phyloP scores from a whole-genome alignment of 2,113 vertebrate genomes.

The Carettochelys insculpta region DNA sequence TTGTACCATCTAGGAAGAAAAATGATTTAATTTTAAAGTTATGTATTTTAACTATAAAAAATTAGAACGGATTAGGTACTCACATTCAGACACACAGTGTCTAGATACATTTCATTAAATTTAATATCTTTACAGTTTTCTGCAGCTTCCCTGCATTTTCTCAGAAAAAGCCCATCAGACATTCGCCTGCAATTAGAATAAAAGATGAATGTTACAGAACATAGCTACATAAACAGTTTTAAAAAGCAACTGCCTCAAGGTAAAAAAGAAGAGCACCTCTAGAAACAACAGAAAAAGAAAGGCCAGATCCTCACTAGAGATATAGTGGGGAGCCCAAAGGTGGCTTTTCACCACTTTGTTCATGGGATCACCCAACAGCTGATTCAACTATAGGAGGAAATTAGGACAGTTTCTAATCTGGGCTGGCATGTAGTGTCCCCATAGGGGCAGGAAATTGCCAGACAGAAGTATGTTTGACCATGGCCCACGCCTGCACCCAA shows the following conservation, averaged over 20 bases:
- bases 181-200: constrained; percentile 86
- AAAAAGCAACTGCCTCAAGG: constrained; percentile 18
- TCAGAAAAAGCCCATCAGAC: constrained; percentile 96
- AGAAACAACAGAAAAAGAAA: background rate
- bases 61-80: constrained; percentile 53
- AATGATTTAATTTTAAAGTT: constrained; percentile 2
- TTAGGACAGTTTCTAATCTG: background rate
- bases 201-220: background rate
- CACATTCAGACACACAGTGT: constrained; percentile 97
- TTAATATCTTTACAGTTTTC: constrained; percentile 96
- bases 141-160: constrained; percentile 94
- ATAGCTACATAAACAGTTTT: background rate
- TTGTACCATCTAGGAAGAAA: constrained; percentile 90
- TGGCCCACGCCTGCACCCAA: background rate
- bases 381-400: background rate
- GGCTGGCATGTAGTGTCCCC: no score
- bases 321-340: background rate
- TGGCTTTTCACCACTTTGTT: background rate
- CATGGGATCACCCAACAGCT: background rate
- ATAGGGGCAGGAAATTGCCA: no score
- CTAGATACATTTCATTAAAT: constrained; percentile 97
- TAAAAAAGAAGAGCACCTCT: background rate
- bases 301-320: background rate
- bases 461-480: background rate
- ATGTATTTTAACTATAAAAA: background rate